phyloP scores from a whole-genome alignment of 2,888 invertebrate genomes.

The Rhingia campestris region DNA sequence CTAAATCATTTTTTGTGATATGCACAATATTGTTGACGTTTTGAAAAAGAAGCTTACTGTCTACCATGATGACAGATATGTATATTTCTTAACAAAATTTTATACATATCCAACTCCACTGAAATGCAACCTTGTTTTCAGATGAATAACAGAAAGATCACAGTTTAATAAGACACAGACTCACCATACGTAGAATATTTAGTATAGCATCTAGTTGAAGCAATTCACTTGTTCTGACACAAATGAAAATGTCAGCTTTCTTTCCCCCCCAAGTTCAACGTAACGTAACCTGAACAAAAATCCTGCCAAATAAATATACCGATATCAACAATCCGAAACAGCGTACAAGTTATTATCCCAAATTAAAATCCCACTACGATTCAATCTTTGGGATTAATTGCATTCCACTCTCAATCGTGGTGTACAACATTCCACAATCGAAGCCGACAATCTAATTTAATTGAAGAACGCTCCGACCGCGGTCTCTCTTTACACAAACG shows the following conservation, averaged over 20 bases:
- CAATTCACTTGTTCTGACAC: too few relatives aligned
- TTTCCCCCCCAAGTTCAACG: neutral
- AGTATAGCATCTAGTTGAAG: too few relatives aligned
- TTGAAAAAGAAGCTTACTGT: too few relatives aligned
- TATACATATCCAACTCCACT: too few relatives aligned
- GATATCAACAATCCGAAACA: slow-evolving; percentile 15
- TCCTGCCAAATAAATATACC: slow-evolving; percentile 18
- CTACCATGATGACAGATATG: too few relatives aligned
- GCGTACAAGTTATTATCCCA: slow-evolving; percentile 29
- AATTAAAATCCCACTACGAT: slow-evolving; percentile 51
- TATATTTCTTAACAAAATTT: too few relatives aligned
- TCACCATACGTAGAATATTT: too few relatives aligned
- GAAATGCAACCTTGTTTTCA: too few relatives aligned
- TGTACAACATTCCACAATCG: slow-evolving; percentile 50
- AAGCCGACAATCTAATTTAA: slow-evolving; percentile 72
- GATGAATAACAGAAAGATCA: too few relatives aligned
- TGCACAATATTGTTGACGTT: too few relatives aligned
- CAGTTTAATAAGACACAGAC: too few relatives aligned
- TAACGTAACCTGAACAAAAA: neutral
- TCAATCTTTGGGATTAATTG: slow-evolving; percentile 65
- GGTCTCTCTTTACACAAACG: slow-evolving; percentile 23
- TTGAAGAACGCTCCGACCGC: slow-evolving; percentile 50
- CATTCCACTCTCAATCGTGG: slow-evolving; percentile 46
- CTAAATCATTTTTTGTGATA: too few relatives aligned
- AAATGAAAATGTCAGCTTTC: neutral